These are phyloP conservation scores for Danio choprae DNA, from an alignment of 2,797 vertebrate genomes.

Conservation along the genomic window DNA sequence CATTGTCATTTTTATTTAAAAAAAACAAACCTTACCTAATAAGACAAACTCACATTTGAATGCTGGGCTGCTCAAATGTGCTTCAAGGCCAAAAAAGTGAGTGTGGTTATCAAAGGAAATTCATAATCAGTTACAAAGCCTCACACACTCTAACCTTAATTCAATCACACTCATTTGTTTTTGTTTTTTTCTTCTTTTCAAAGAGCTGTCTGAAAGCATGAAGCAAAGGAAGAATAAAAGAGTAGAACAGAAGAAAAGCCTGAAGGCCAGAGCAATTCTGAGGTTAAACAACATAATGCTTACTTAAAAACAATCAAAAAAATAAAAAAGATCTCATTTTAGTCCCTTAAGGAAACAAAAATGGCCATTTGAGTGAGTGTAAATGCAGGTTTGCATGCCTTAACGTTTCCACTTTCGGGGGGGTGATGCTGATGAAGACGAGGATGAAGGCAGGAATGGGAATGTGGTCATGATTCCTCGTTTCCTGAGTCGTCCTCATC, in stretches of 20 bases:
- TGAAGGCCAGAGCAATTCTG: conserved; percentile 25
- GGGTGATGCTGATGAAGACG: conserved; percentile 40
- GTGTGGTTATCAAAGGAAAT: conserved; percentile 9
- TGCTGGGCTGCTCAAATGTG: conserved; percentile 45
- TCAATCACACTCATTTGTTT: background rate
- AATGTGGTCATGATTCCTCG: conserved; percentile 88
- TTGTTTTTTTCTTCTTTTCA: background rate
- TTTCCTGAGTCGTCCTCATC: conserved; percentile 92
- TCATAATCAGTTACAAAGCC: conserved; percentile 4
- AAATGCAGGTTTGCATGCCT: conserved; percentile 59
- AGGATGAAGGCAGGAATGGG: conserved; percentile 4
- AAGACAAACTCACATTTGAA: conserved; percentile 24
- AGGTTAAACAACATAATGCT: conserved; percentile 20
- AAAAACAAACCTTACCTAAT: background rate
- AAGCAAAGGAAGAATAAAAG: conserved; percentile 17
- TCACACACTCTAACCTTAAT: background rate
- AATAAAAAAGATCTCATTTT: background rate
- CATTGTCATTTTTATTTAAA: background rate
- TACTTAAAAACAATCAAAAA: background rate
- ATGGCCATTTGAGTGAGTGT: conserved; percentile 45
- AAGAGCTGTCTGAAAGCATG: conserved; percentile 2
- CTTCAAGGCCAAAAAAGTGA: conserved; percentile 10
- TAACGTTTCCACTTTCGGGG: conserved; percentile 41
- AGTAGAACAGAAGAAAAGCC: conserved; percentile 6
- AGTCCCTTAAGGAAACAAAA: conserved; percentile 24